These are phyloP conservation scores for Meriones psammophilus DNA, from an alignment of 2,797 vertebrate species.

Conservation along the genomic window DNA sequence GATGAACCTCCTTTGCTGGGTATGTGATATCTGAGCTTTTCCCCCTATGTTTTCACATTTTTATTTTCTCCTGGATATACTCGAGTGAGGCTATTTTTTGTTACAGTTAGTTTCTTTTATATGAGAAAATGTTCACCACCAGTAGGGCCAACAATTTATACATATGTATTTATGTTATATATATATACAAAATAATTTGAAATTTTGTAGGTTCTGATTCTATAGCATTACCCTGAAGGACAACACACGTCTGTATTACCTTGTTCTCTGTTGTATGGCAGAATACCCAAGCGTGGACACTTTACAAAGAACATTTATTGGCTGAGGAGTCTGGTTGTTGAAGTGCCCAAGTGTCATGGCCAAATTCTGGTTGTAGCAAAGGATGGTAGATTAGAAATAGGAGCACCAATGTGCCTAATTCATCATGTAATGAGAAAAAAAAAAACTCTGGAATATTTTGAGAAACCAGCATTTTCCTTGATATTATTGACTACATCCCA, in stretches of 20 bases:
- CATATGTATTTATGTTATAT: no score
- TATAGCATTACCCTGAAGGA: not conserved
- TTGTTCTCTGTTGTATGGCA: not conserved
- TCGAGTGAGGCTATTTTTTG: not conserved
- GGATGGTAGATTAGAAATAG: not conserved
- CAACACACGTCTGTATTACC: fast-evolving
- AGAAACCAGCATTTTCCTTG: not conserved
- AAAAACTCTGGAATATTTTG: not conserved
- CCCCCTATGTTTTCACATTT: not conserved
- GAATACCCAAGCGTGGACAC: not conserved
- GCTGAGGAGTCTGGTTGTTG: not conserved
- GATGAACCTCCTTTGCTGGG: not conserved
- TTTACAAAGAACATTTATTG: not conserved
- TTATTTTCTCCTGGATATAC: not conserved
- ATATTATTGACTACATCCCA: not conserved
- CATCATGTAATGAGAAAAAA: not conserved
- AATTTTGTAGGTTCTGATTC: not conserved
- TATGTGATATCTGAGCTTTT: not conserved
- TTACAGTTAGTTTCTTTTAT: not conserved
- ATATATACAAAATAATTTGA: not conserved
- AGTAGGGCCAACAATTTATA: not conserved
- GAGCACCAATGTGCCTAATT: fast-evolving
- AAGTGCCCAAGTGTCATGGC: not conserved
- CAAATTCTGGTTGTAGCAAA: not conserved
- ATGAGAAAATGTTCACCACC: not conserved